phyloP scores from a whole-genome alignment of 2,113 vertebrate genomes.

The Telmatochromis sp. region DNA sequence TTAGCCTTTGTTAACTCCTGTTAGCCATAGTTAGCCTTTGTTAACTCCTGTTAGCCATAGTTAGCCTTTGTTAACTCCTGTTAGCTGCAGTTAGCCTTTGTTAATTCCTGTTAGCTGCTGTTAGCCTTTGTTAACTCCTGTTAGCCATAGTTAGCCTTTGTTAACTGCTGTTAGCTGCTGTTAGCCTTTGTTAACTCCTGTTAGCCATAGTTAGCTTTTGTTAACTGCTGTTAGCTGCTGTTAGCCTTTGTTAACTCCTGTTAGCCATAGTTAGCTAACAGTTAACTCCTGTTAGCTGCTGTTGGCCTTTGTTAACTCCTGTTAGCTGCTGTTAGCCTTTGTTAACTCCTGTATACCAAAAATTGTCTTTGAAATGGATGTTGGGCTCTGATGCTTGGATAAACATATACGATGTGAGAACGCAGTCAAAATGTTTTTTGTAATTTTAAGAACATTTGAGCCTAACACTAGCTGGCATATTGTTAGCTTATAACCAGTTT shows the following conservation, averaged over 20 bases:
- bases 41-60: accelerated
- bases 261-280: accelerated
- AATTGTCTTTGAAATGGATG: neutral
- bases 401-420: neutral
- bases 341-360: neutral
- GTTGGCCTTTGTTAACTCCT: accelerated
- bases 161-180: accelerated
- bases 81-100: neutral
- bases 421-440: neutral
- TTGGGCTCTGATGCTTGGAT: neutral
- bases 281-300: accelerated
- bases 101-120: accelerated
- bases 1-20: too few relatives aligned
- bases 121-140: neutral
- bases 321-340: accelerated
- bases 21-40: neutral
- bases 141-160: neutral
- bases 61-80: too few relatives aligned
- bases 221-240: accelerated
- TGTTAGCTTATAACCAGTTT: neutral
- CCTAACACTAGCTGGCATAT: neutral
- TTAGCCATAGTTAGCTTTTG: accelerated
- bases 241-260: neutral
- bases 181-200: neutral
- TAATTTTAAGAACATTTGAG: neutral